Conservation (phyloP, 1,140 invertebrate species). For the Hypsibius dujardini region DNA sequence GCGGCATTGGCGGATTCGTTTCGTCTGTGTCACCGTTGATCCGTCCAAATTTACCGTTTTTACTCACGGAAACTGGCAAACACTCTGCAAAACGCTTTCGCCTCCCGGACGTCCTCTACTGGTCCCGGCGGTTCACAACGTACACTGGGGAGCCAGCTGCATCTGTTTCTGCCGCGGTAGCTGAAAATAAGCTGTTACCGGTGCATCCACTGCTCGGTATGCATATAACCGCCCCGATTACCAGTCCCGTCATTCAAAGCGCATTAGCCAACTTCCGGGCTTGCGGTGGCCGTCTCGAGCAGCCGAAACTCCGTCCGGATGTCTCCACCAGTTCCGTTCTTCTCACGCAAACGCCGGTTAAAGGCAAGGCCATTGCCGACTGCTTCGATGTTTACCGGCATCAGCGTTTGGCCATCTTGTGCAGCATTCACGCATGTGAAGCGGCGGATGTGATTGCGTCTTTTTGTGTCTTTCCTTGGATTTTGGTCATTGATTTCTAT, state of each 20-base stretch:
- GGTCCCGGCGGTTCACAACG: not conserved
- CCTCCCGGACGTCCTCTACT: not conserved
- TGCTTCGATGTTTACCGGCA: constrained; percentile 36
- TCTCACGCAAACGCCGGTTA: not conserved
- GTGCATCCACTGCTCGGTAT: constrained; percentile 52
- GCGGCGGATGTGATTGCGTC: constrained; percentile 54
- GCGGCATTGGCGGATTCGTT: not conserved
- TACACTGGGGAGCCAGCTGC: not conserved
- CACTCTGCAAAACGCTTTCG: not conserved
- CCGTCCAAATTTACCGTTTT: not conserved
- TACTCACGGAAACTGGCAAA: not conserved
- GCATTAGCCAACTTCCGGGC: constrained; percentile 67
- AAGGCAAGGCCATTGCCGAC: not conserved
- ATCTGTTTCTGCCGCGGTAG: not conserved
- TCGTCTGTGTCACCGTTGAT: constrained; percentile 7
- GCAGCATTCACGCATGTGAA: constrained; percentile 70
- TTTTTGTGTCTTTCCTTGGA: constrained; percentile 73
- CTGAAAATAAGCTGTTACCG: constrained; percentile 20
- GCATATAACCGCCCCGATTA: constrained; percentile 46
- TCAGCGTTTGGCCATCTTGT: constrained; percentile 67
- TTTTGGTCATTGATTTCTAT: constrained; percentile 85
- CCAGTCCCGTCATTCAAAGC: constrained; percentile 43
- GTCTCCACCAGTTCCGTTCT: not conserved
- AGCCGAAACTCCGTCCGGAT: constrained; percentile 24
- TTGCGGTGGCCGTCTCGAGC: constrained; percentile 50